Evolutionary conservation across 2,113 vertebrate genomes (phyloP).

Genomic region (Illadopsis cleaveri): DNA sequence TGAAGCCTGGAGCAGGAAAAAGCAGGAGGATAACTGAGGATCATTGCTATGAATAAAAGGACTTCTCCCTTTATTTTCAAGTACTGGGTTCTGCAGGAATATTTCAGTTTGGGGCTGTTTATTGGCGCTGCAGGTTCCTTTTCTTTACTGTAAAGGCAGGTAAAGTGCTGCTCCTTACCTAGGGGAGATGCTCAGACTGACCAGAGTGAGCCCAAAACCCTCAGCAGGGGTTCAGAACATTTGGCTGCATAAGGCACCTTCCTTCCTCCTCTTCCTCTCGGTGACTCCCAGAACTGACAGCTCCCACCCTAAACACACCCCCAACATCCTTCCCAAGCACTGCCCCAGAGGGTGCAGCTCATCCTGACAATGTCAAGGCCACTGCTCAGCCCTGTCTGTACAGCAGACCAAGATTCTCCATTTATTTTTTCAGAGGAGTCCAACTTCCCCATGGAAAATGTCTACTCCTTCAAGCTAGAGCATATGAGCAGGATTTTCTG

Average conservation of each 20-base stretch:
- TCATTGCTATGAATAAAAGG: background rate
- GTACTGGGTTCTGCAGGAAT: background rate
- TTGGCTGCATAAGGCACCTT: background rate
- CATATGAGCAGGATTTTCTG: background rate
- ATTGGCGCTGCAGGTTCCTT: background rate
- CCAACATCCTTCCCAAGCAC: background rate
- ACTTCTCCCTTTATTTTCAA: background rate
- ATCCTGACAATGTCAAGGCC: background rate
- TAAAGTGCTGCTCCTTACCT: background rate
- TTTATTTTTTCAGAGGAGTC: background rate
- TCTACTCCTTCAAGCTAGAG: background rate
- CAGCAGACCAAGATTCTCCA: background rate
- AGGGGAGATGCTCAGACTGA: background rate
- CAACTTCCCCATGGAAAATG: fast-evolving
- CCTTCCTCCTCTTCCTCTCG: background rate
- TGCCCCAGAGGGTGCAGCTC: background rate
- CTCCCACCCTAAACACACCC: fast-evolving
- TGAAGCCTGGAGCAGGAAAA: background rate
- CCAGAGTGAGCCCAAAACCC: background rate
- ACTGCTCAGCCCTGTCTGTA: background rate
- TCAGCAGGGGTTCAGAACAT: background rate
- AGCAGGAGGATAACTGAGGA: background rate
- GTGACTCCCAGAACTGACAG: background rate
- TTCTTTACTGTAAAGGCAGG: background rate
- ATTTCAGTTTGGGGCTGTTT: background rate